A percentile compares a stretch with the other conserved stretches of the same genome.
Evolutionary conservation across 2,888 invertebrate genomes (phyloP).

Genomic region (Xanthorhoe spadicearia): DNA sequence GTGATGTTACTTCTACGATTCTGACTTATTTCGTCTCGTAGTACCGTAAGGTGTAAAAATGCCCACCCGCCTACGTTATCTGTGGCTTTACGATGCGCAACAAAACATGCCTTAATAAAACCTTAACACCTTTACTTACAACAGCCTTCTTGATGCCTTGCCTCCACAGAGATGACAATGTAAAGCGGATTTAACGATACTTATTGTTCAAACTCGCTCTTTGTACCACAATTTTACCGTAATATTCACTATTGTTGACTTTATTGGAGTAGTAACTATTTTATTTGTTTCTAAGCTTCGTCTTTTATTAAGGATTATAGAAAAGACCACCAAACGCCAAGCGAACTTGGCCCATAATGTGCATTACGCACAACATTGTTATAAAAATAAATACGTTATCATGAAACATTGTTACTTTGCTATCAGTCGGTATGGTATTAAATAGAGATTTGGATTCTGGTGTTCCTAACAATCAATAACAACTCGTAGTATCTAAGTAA

Average conservation of each 20-base stretch:
- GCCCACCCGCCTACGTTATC: constrained; percentile 62
- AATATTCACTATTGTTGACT: constrained; percentile 31
- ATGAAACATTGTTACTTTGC: constrained; percentile 13
- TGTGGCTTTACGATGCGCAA: constrained; percentile 65
- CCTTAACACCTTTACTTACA: constrained; percentile 62
- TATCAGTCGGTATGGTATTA: background rate
- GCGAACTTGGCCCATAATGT: background rate
- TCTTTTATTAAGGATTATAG: background rate
- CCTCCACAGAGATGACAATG: constrained; percentile 40
- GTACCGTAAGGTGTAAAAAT: constrained; percentile 32
- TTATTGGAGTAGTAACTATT: constrained; percentile 25
- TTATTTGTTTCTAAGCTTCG: constrained; percentile 17
- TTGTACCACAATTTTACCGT: constrained; percentile 34
- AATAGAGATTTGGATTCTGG: background rate
- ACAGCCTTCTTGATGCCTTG: constrained; percentile 48
- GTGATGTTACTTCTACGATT: background rate
- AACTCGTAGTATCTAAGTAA: too few relatives aligned
- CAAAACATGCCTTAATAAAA: constrained; percentile 68
- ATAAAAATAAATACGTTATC: constrained; percentile 19
- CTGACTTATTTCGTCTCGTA: background rate
- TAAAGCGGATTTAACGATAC: constrained; percentile 39
- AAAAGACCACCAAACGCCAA: constrained; percentile 11
- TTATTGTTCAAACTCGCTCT: constrained; percentile 38
- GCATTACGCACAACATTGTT: constrained; percentile 9
- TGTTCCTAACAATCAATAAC: too few relatives aligned